A percentile compares a stretch with the other conserved stretches of the same genome.
phyloP scores from a whole-genome alignment of 1,140 invertebrate genomes.

The Cardiocondyla obscurior region DNA sequence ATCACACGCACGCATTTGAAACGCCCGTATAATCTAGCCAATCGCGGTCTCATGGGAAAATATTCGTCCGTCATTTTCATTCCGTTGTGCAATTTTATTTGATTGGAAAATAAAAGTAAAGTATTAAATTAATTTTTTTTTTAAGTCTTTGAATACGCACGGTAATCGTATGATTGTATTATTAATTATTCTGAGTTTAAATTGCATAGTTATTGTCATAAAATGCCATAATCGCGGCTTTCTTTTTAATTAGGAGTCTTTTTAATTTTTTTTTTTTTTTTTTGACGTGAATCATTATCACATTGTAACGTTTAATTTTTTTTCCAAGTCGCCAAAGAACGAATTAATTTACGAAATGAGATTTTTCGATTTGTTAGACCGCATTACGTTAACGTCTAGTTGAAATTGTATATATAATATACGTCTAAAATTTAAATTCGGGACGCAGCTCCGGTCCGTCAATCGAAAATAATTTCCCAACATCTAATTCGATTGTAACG shows the following conservation, averaged over 20 bases:
- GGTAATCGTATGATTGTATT: background rate
- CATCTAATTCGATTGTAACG: conserved; percentile 29
- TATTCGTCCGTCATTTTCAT: background rate
- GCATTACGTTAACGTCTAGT: background rate
- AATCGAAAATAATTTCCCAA: background rate
- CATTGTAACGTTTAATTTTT: no score
- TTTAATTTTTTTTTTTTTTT: no score
- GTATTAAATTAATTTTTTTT: no score
- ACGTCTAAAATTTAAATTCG: background rate
- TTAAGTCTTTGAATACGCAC: background rate
- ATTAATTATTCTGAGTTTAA: no score
- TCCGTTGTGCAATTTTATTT: background rate
- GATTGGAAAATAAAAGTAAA: background rate
- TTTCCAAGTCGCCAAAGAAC: background rate
- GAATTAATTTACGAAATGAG: background rate
- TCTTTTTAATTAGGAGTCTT: no score
- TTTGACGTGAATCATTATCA: no score
- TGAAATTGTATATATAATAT: background rate
- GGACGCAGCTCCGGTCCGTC: conserved; percentile 4
- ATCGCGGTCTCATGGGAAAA: background rate
- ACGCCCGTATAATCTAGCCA: background rate
- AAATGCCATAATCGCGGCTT: no score
- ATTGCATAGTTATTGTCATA: no score
- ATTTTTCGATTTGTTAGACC: background rate
- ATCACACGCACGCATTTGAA: conserved; percentile 32